Evolutionary conservation across 37 sponge, comb jelly and placozoan species (phyloP), one percentile per base, ranked within the genome.

Genomic region (Bolinopsis microptera): DNA sequence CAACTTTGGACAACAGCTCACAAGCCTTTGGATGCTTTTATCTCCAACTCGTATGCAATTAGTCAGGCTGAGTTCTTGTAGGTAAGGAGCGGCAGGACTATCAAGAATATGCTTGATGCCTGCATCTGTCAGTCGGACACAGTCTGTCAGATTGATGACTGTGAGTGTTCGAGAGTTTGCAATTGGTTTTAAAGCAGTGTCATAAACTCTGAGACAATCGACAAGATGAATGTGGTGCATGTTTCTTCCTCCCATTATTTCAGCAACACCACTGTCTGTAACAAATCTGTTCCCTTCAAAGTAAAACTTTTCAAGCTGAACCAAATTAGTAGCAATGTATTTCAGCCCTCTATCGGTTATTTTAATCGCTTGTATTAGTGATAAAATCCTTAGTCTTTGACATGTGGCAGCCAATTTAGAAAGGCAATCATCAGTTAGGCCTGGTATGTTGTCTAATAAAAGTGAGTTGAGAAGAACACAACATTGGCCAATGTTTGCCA

Each of bases 401-500:
- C 90, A 86, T 39, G 90, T 86, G 0, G 90, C 90, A 24, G 90
- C 90, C 26, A 86, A 41, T 86, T 86, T 86, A 27, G 90, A 39
- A 40, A 86, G 37, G 26, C 90, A 86, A 2, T 86, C 90, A 41
- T 86, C 90, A 3, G 90, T 41, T 38, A 86, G 24, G 36, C n/a
- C 28, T 41, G 90, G 90, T 3, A 86, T 86, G 30, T 33, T 33
- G 90, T 86, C 90, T 2, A 86, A 25, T 2, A 86, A 22, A 28
- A 86, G 39, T 18, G 90, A 86, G 13, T 40, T 40, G 1, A 86
- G 35, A 25, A 40, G 26, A 23, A 36, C 28, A 39, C 90, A 86
- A 24, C 90, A 86, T 34, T 86, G 90, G 23, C 90, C 90, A 39
- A 86, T 27, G 39, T 86, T n/a, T 86, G 90, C 41, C 0, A 86